A percentile compares a stretch with the other conserved stretches of the same genome.
Evolutionary conservation across 1,140 invertebrate genomes (phyloP).

Genomic region (Bombus turneri): DNA sequence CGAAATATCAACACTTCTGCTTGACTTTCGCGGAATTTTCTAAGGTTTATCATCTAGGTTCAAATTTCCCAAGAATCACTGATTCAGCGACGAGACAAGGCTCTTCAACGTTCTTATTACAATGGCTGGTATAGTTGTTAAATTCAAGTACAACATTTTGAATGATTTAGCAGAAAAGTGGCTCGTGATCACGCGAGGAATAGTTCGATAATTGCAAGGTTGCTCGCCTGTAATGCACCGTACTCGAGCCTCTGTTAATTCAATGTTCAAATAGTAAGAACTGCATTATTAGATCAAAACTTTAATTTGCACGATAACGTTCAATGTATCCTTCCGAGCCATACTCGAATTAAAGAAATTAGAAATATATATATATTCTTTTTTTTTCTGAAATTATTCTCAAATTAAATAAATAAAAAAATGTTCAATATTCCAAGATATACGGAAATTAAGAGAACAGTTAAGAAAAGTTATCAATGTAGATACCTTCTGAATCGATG

Average conservation of each 20-base stretch:
- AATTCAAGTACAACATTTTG: neutral
- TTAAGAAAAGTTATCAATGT: no score
- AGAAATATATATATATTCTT: no score
- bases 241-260: neutral
- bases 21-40: neutral
- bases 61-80: neutral
- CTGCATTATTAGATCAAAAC: no score
- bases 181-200: constrained; percentile 24
- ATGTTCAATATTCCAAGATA: no score
- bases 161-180: constrained; percentile 25
- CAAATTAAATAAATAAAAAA: no score
- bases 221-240: neutral
- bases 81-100: neutral
- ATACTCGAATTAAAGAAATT: no score
- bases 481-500: no score
- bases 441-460: no score
- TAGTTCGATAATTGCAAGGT: constrained; percentile 36
- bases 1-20: neutral
- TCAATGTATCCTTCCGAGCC: no score
- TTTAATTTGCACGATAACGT: no score
- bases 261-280: neutral
- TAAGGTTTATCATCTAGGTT: neutral
- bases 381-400: no score
- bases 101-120: neutral
- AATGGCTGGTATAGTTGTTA: neutral